Base-by-base conservation (phyloP, 2,888 invertebrate species). In the Vandiemenella viatica region DNA sequence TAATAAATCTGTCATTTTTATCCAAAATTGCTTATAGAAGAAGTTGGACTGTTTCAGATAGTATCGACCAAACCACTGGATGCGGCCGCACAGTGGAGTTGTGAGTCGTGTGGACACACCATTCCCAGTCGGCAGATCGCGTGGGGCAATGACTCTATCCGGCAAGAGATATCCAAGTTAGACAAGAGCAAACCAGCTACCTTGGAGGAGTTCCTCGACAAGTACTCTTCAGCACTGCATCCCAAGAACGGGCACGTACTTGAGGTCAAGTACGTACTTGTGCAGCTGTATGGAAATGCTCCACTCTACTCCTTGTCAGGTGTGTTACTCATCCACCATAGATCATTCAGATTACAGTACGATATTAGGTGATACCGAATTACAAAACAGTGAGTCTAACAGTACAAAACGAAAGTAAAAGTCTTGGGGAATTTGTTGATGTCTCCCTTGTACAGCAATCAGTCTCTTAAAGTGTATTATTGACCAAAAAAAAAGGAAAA, bases 221-320 rank as follows among this genome's bases (percentile, higher is more conserved):
- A 76, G 55, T 76, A 80, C 58, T 71, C 73, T 46, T 70, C 73
- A 48, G 74, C 76, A 5, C 62, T 84, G 48, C 83, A 83, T 62
- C 73, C 77, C 1, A 75, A 67, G 37, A 83, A 83, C 58, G 78
- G 76, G 58, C 74, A 82, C 56, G 68, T 80, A 1, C 63, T 83
- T 16, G 76, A 80, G 60, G 75, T 79, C 1, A 83, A 83, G 60
- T 74, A 81, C 60, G 77, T 79, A 3, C 65, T 84, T 26, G 69
- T 75, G 43, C 82, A 83, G 62, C 70, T 83, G 54, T 82, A 82
- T 60, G 80, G 80, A 8, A 76, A 75, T 62, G 65, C 67, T 5
- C 68, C 72, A 49, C 77, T 75, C 56, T 77, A 71, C 58, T 59
- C 60, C 23, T 65, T 76, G 56, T 58, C 70, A 60, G 78, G 79